A percentile compares a stretch with the other conserved stretches of the same genome.
phyloP scores from a whole-genome alignment of 2,888 invertebrate species.

The Clusia tigrina region DNA sequence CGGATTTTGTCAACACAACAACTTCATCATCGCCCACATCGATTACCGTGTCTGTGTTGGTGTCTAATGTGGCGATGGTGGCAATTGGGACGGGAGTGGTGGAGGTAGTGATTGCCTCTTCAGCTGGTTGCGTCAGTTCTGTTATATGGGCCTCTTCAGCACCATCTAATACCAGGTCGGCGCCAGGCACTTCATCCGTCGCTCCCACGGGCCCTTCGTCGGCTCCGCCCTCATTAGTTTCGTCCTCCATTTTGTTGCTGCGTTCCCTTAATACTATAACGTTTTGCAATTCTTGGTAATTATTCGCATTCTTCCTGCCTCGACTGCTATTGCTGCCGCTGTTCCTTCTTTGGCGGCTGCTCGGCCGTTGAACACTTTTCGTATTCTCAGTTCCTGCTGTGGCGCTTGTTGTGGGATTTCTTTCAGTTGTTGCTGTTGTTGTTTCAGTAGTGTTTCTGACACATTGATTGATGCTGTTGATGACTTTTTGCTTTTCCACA shows the following conservation, averaged over 20 bases:
- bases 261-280: conserved; percentile 31
- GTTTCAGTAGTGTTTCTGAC: conserved; percentile 12
- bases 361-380: neutral
- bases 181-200: neutral
- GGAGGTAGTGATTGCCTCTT: neutral
- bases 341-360: conserved; percentile 26
- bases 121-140: neutral
- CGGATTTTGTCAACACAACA: conserved; percentile 49
- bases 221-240: conserved; percentile 31
- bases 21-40: conserved; percentile 17
- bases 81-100: neutral
- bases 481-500: conserved; percentile 27
- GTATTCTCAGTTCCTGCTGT: too few relatives aligned
- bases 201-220: neutral
- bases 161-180: too few relatives aligned
- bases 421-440: conserved; percentile 11
- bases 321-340: neutral
- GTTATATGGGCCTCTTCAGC: neutral
- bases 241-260: conserved; percentile 44
- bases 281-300: conserved; percentile 35
- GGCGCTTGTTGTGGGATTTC: conserved; percentile 8
- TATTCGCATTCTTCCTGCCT: conserved; percentile 46
- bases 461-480: conserved; percentile 36
- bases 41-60: neutral
- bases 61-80: neutral